Percentiles rank a stretch among this genome's conserved stretches.
phyloP scores from a whole-genome alignment of 2,888 invertebrate species.

The Sialis fuliginosa region DNA sequence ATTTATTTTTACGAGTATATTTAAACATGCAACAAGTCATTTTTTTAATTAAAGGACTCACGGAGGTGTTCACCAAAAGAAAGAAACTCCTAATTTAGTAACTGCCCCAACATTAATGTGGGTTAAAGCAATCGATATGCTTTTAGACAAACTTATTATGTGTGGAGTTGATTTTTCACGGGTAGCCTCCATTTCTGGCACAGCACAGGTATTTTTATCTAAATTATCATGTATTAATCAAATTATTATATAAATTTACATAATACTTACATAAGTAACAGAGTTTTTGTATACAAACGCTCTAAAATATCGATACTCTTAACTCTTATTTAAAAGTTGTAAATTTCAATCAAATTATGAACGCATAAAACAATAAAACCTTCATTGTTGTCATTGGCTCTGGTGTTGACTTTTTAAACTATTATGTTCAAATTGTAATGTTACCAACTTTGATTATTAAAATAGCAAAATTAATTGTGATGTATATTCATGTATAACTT shows the following conservation, averaged over 20 bases:
- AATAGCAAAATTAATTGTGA: too few relatives aligned
- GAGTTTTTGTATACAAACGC: too few relatives aligned
- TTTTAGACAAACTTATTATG: slow-evolving; percentile 66
- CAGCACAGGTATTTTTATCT: slow-evolving; percentile 56
- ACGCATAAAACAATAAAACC: neutral
- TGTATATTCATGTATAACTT: too few relatives aligned
- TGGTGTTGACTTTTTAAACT: too few relatives aligned
- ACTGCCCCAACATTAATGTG: slow-evolving; percentile 82
- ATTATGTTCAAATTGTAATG: too few relatives aligned
- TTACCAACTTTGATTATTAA: too few relatives aligned
- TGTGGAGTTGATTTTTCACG: slow-evolving; percentile 68
- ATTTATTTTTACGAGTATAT: neutral
- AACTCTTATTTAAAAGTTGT: neutral
- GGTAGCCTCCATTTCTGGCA: slow-evolving; percentile 75
- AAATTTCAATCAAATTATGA: too few relatives aligned
- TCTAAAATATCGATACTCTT: too few relatives aligned
- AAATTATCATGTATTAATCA: too few relatives aligned
- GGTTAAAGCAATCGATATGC: slow-evolving; percentile 87
- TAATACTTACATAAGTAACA: too few relatives aligned
- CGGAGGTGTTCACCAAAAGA: slow-evolving; percentile 37
- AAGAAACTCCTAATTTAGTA: slow-evolving; percentile 33
- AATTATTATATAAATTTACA: too few relatives aligned
- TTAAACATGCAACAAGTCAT: neutral
- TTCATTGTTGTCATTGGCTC: neutral
- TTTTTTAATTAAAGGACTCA: slow-evolving; percentile 29